phyloP scores from a whole-genome alignment of 2,113 vertebrate species.

The Ameiurus melas region DNA sequence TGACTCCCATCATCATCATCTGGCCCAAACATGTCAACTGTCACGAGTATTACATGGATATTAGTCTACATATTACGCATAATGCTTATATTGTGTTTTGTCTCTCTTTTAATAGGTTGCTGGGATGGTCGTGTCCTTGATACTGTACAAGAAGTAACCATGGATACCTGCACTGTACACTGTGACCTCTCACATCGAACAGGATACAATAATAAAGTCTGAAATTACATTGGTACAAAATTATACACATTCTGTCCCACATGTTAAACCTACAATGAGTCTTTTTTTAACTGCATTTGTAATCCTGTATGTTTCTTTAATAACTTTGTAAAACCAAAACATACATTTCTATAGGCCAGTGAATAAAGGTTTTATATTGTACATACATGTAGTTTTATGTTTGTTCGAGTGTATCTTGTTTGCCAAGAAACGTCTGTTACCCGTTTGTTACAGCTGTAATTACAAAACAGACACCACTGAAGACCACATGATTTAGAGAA shows the following conservation, averaged over 20 bases:
- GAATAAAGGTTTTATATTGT: not conserved
- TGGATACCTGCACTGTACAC: not conserved
- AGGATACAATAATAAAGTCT: not conserved
- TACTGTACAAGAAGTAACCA: not conserved
- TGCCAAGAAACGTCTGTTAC: not conserved
- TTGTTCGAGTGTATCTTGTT: not conserved
- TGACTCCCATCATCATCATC: too few species aligned
- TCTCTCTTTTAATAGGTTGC: not conserved
- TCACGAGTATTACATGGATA: too few species aligned
- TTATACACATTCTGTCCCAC: not conserved
- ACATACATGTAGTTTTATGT: not conserved
- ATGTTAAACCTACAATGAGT: not conserved
- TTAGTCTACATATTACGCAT: not conserved
- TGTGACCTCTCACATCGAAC: not conserved
- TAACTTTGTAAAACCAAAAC: not conserved
- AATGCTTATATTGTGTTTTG: not conserved
- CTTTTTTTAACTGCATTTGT: too few species aligned
- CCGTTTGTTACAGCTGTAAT: not conserved
- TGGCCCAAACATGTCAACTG: not conserved
- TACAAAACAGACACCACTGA: not conserved
- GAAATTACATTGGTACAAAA: not conserved
- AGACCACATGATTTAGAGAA: not conserved
- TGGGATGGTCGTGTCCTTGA: not conserved
- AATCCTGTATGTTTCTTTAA: not conserved
- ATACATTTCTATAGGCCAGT: not conserved